Evolutionary conservation across 2,888 invertebrate genomes (phyloP).

Genomic region (Antheraea assamensis): DNA sequence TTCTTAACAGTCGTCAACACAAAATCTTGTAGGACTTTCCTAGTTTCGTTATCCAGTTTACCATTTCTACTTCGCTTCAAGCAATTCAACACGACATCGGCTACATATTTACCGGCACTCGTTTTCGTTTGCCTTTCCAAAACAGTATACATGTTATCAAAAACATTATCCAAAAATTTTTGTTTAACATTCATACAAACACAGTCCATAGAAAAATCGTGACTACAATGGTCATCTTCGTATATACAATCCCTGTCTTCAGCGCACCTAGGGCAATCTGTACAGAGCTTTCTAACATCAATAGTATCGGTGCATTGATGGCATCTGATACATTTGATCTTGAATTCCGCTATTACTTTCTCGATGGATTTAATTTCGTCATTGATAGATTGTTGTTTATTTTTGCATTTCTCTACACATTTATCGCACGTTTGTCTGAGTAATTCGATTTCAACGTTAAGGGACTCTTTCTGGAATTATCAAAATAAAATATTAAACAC

Average conservation of each 20-base stretch:
- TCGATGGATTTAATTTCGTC: constrained; percentile 54
- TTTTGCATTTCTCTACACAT: constrained; percentile 60
- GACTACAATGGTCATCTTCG: constrained; percentile 47
- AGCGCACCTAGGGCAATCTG: constrained; percentile 66
- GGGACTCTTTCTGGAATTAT: constrained; percentile 56
- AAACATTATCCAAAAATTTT: constrained; percentile 69
- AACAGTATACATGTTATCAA: constrained; percentile 73
- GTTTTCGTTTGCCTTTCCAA: constrained; percentile 57
- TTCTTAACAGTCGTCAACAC: constrained; percentile 61
- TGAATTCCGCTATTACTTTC: constrained; percentile 46
- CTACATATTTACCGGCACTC: constrained; percentile 57
- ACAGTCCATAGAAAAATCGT: constrained; percentile 55
- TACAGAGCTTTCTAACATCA: constrained; percentile 58
- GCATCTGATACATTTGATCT: constrained; percentile 54
- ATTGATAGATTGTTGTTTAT: constrained; percentile 47
- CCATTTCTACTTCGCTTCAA: constrained; percentile 66
- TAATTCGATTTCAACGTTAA: constrained; percentile 56
- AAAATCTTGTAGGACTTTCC: constrained; percentile 60
- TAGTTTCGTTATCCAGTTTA: constrained; percentile 60
- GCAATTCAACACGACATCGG: constrained; percentile 54
- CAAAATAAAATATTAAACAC: neutral
- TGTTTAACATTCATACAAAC: constrained; percentile 63
- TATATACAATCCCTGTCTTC: constrained; percentile 53
- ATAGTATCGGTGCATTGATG: constrained; percentile 57
- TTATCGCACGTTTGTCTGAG: constrained; percentile 49